Evolutionary conservation across 2,797 vertebrate species (phyloP).

Genomic region (Lepus oiostolus): DNA sequence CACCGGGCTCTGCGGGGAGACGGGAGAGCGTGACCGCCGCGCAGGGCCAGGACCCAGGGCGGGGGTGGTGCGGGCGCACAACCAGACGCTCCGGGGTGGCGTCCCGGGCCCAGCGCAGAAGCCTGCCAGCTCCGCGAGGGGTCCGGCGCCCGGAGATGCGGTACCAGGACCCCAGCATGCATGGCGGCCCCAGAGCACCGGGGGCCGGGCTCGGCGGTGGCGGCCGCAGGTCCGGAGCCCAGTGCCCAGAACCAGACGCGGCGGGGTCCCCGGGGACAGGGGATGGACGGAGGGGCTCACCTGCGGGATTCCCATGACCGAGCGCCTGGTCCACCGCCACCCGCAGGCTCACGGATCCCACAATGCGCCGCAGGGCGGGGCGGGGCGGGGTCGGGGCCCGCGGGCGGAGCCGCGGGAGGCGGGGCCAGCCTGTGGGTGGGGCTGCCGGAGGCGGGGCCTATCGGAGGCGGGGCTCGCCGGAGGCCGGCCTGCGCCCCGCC

Average conservation of each 20-base stretch:
- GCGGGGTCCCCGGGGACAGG: neutral
- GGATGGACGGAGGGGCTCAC: conserved; percentile 58
- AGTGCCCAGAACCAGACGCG: neutral
- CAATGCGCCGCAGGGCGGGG: conserved; percentile 66
- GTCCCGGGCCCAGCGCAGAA: neutral
- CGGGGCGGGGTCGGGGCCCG: neutral
- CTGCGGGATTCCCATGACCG: conserved; percentile 75
- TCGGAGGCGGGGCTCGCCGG: fast-evolving
- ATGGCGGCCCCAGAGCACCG: neutral
- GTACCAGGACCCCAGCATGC: neutral
- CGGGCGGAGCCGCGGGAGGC: neutral
- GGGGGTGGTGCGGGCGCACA: neutral
- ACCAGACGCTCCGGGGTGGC: neutral
- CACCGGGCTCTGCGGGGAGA: conserved; percentile 83
- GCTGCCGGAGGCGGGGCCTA: neutral
- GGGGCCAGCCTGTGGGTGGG: neutral
- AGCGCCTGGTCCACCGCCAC: neutral
- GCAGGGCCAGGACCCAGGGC: neutral
- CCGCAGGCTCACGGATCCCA: conserved; percentile 31
- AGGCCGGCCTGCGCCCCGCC: fast-evolving
- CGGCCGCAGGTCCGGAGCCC: neutral
- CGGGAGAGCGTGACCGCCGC: neutral
- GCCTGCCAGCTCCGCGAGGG: neutral
- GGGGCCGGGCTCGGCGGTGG: neutral
- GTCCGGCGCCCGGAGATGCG: neutral